phyloP scores from a whole-genome alignment of 2,888 invertebrate species.

The Oasisia sp. region DNA sequence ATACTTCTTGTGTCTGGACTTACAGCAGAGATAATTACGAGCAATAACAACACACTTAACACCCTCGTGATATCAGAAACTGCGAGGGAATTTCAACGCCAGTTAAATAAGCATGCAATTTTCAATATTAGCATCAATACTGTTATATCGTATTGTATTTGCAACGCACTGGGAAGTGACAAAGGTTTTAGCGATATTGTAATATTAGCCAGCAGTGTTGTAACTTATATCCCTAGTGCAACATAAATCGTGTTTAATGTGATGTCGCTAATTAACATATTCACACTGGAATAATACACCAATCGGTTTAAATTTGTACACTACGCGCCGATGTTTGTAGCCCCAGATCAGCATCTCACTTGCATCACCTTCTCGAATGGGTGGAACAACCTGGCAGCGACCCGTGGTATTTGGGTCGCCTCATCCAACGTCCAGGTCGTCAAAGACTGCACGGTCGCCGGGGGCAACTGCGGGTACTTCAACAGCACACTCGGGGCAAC shows the following conservation, averaged over 20 bases:
- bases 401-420: background rate
- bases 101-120: background rate
- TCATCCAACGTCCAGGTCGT: background rate
- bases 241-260: background rate
- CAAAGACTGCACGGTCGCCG: background rate
- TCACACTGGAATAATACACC: background rate
- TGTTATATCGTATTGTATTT: background rate
- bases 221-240: background rate
- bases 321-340: background rate
- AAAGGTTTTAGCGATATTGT: background rate
- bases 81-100: background rate
- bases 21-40: too few species aligned
- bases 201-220: background rate
- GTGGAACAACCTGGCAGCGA: background rate
- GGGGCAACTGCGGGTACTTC: constrained; percentile 26
- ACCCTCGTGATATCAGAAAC: background rate
- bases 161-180: background rate
- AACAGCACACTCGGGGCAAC: background rate
- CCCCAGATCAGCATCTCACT: background rate
- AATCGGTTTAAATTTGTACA: background rate
- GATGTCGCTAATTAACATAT: background rate
- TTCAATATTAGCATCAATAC: too few species aligned
- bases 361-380: constrained; percentile 17
- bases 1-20: too few species aligned
- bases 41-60: background rate